Conservation (phyloP, 2,797 vertebrate genomes). For the Enteromius fasciolatus region DNA sequence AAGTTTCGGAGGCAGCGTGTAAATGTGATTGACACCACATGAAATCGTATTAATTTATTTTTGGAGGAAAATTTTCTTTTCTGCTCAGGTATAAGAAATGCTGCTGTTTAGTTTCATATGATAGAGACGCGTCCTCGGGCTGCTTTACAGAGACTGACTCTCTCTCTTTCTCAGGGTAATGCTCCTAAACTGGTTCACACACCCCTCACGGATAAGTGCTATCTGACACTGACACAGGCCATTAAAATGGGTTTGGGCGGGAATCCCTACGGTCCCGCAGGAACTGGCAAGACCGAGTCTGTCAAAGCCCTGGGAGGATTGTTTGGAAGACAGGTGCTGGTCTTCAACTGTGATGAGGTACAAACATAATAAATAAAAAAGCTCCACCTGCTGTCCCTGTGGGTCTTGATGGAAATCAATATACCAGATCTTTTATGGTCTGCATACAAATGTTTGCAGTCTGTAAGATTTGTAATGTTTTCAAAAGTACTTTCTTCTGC, state of each 20-base stretch:
- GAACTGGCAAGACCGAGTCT: constrained; percentile 97
- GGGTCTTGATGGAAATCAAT: not conserved
- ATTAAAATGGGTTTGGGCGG: constrained; percentile 97
- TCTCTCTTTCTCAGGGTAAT: constrained; percentile 82
- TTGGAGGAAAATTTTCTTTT: not conserved
- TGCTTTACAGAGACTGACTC: not conserved
- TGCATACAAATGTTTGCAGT: not conserved
- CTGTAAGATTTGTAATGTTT: not conserved
- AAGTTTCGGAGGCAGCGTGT: too few relatives aligned
- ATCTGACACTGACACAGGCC: constrained; percentile 95
- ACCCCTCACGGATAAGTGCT: constrained; percentile 96
- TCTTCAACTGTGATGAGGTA: constrained; percentile 99
- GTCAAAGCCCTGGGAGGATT: constrained; percentile 95
- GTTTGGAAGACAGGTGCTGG: constrained; percentile 95
- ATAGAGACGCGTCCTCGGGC: not conserved
- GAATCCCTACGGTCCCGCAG: constrained; percentile 96
- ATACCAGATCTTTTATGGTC: not conserved
- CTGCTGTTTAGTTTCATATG: not conserved
- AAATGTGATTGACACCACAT: too few relatives aligned
- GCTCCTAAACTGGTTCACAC: constrained; percentile 94
- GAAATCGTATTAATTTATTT: too few relatives aligned
- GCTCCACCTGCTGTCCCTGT: not conserved
- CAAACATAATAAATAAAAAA: not conserved
- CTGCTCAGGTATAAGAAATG: not conserved
- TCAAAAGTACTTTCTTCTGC: not conserved